Evolutionary conservation across 2,113 vertebrate species (phyloP).

Genomic region (Natator depressus): DNA sequence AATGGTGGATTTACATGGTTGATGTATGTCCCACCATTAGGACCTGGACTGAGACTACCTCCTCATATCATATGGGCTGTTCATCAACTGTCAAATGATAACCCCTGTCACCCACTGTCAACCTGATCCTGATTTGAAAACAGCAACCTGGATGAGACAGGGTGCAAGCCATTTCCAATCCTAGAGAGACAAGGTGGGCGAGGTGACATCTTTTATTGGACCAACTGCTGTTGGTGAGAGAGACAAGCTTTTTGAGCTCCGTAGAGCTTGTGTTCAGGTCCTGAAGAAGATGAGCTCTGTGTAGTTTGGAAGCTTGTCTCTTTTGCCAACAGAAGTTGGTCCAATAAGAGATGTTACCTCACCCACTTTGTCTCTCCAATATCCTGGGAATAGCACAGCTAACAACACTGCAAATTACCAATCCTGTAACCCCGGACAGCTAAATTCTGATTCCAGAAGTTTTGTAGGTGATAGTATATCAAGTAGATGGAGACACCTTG

Average conservation of each 20-base stretch:
- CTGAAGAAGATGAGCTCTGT: background rate
- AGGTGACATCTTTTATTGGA: background rate
- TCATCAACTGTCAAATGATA: background rate
- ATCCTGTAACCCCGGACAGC: background rate
- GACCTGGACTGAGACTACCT: background rate
- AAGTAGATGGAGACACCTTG: too few species aligned
- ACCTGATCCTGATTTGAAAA: background rate
- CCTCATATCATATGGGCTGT: background rate
- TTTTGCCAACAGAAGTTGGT: background rate
- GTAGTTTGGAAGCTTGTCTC: background rate
- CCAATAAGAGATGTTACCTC: background rate
- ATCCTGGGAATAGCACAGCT: background rate
- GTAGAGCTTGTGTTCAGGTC: background rate
- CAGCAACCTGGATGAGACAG: background rate
- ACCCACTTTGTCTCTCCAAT: background rate
- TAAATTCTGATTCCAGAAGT: background rate
- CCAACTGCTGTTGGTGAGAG: background rate
- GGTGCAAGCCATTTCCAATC: background rate
- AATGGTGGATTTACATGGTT: too few species aligned
- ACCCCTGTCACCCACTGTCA: background rate
- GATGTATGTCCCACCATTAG: too few species aligned
- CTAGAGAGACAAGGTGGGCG: background rate
- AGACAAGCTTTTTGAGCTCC: background rate
- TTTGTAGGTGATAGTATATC: background rate
- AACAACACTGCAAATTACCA: background rate